A percentile compares a stretch with the other conserved stretches of the same genome.
Conservation (phyloP, 2,888 invertebrate species). For the Drosophila sordidapex region DNA sequence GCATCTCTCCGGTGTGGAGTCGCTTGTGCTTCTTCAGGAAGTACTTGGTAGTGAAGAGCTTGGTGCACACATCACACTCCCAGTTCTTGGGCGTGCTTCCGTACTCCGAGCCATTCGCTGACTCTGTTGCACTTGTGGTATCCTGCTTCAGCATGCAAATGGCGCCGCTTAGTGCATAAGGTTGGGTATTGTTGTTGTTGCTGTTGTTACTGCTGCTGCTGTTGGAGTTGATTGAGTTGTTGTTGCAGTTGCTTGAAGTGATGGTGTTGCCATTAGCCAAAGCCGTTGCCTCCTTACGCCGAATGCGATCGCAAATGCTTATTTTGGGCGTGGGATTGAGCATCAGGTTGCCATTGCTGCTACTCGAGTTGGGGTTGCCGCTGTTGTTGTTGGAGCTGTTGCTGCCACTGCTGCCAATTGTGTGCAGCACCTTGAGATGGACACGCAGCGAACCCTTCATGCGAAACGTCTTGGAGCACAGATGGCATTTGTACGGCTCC, state of each 20-base stretch:
- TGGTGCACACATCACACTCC: slow-evolving; percentile 93
- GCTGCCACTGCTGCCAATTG: slow-evolving; percentile 60
- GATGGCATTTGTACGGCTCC: slow-evolving; percentile 87
- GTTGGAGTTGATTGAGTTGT: slow-evolving; percentile 7
- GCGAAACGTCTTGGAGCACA: slow-evolving; percentile 92
- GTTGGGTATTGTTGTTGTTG: slow-evolving; percentile 39
- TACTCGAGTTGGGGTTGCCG: slow-evolving; percentile 35
- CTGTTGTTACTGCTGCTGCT: slow-evolving; percentile 1
- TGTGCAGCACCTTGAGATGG: slow-evolving; percentile 92
- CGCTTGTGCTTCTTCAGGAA: slow-evolving; percentile 95
- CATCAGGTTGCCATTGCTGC: slow-evolving; percentile 26
- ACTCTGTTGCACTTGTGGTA: slow-evolving; percentile 9
- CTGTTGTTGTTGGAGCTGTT: slow-evolving; percentile 43
- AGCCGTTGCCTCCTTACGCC: slow-evolving; percentile 69
- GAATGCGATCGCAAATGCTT: slow-evolving; percentile 81
- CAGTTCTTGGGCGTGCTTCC: slow-evolving; percentile 90
- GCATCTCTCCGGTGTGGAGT: slow-evolving; percentile 95
- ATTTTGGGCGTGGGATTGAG: slow-evolving; percentile 70
- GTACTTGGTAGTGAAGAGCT: slow-evolving; percentile 95
- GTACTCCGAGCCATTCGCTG: slow-evolving; percentile 21
- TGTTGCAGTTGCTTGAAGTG: slow-evolving; percentile 4
- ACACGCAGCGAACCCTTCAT: slow-evolving; percentile 93
- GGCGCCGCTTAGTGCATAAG: slow-evolving; percentile 68
- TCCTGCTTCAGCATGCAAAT: slow-evolving; percentile 68
- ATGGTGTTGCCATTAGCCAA: slow-evolving; percentile 11